phyloP scores from a whole-genome alignment of 1,140 invertebrate species.

The Geopemphigus sp. region DNA sequence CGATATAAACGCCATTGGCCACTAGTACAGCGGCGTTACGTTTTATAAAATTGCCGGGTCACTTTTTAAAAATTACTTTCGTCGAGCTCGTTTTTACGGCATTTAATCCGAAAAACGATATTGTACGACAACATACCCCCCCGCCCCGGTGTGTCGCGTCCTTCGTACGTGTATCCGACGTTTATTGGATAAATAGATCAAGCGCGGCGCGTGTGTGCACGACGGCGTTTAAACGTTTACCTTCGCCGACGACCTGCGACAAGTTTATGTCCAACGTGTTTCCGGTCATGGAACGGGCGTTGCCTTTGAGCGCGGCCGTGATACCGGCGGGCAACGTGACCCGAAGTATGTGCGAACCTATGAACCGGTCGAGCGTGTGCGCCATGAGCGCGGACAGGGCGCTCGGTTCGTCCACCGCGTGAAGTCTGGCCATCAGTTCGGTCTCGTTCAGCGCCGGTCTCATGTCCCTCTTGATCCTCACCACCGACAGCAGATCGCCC shows the following conservation, averaged over 20 bases:
- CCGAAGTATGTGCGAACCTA: constrained; percentile 50
- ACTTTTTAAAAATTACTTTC: no score
- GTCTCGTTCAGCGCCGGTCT: constrained; percentile 52
- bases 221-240: neutral
- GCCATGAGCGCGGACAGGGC: constrained; percentile 50
- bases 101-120: no score
- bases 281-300: constrained; percentile 39
- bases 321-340: constrained; percentile 50
- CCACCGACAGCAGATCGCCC: constrained; percentile 51
- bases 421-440: constrained; percentile 51
- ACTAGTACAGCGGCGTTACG: no score
- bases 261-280: constrained; percentile 52
- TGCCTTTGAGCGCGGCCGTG: constrained; percentile 43
- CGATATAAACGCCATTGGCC: no score
- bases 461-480: constrained; percentile 52
- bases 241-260: constrained; percentile 50
- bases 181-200: no score
- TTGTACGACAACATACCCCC: no score
- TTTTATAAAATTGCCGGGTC: no score
- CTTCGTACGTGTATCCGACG: no score
- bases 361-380: constrained; percentile 51
- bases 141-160: no score
- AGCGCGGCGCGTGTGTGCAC: no score
- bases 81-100: no score
- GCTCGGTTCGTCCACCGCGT: constrained; percentile 47